Conservation (phyloP, 2,888 invertebrate species). For the Xanthia icteritia region DNA sequence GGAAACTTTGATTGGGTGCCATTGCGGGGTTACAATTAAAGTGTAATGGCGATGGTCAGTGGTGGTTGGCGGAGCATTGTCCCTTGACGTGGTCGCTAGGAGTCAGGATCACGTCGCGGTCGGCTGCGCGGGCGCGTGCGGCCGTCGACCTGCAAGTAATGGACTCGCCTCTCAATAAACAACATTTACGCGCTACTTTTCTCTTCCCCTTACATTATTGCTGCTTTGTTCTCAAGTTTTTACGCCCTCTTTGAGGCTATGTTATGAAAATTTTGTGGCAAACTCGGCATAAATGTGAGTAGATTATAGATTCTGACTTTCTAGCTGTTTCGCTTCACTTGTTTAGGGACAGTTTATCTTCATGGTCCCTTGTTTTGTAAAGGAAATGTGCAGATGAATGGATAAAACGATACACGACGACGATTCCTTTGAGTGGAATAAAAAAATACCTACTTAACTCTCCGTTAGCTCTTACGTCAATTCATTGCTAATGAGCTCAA, state of each 20-base stretch:
- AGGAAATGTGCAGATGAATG: conserved; percentile 22
- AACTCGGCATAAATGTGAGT: conserved; percentile 29
- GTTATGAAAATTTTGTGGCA: conserved; percentile 55
- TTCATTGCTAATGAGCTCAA: conserved; percentile 41
- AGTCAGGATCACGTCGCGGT: conserved; percentile 82
- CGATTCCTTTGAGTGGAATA: conserved; percentile 13
- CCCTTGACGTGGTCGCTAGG: conserved; percentile 70
- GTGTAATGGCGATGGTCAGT: conserved; percentile 63
- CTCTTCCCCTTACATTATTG: conserved; percentile 60
- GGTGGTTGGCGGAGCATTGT: conserved; percentile 78
- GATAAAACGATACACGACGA: conserved; percentile 8
- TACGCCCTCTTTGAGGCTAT: conserved; percentile 44
- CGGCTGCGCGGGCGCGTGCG: conserved; percentile 77
- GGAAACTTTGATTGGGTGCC: conserved; percentile 55
- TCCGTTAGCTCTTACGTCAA: conserved; percentile 51
- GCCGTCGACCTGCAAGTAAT: conserved; percentile 79
- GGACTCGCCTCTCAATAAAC: conserved; percentile 67
- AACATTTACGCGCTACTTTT: conserved; percentile 68
- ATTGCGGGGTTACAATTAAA: conserved; percentile 62
- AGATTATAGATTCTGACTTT: conserved; percentile 51
- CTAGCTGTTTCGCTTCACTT: conserved; percentile 34
- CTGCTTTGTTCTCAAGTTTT: conserved; percentile 63
- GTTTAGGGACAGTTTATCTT: conserved; percentile 26
- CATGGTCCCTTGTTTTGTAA: conserved; percentile 38
- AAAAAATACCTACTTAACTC: conserved; percentile 21